Percentiles rank a stretch among this genome's conserved stretches.
These are phyloP conservation scores for Cylloceria caligata DNA, from an alignment of 2,888 invertebrate genomes.

Conservation along the genomic window DNA sequence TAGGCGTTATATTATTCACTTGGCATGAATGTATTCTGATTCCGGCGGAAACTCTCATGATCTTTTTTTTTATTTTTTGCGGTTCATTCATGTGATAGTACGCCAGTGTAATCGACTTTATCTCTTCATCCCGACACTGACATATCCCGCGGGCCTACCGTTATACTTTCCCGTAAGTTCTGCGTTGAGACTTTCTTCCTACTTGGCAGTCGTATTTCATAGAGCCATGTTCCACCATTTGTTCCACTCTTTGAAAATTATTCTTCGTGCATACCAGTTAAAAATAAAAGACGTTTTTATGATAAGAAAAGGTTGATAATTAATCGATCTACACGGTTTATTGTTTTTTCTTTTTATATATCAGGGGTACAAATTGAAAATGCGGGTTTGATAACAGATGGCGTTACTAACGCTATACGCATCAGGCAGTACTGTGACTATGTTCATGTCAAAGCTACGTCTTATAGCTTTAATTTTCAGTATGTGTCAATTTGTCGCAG, in stretches of 20 bases:
- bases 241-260: background rate
- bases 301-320: background rate
- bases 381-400: no score
- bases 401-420: no score
- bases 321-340: background rate
- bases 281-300: background rate
- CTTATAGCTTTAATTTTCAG: no score
- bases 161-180: constrained; percentile 9
- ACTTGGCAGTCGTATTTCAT: background rate
- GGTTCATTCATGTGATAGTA: constrained; percentile 3
- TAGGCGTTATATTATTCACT: background rate
- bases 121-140: background rate
- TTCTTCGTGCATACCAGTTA: background rate
- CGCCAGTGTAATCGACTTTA: constrained; percentile 35
- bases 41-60: background rate
- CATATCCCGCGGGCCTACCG: background rate
- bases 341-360: constrained; percentile 4
- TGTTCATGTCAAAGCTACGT: no score
- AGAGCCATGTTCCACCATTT: constrained; percentile 3
- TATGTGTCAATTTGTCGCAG: no score
- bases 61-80: constrained; percentile 28
- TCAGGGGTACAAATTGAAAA: no score
- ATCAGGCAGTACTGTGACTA: no score
- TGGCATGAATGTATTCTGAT: background rate
- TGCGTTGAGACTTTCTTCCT: background rate